Percentiles rank a stretch among this genome's conserved stretches.
These are phyloP conservation scores for Epizoanthus scotinus DNA, from an alignment of 92 coral and sea anemone genomes.

Conservation along the genomic window DNA sequence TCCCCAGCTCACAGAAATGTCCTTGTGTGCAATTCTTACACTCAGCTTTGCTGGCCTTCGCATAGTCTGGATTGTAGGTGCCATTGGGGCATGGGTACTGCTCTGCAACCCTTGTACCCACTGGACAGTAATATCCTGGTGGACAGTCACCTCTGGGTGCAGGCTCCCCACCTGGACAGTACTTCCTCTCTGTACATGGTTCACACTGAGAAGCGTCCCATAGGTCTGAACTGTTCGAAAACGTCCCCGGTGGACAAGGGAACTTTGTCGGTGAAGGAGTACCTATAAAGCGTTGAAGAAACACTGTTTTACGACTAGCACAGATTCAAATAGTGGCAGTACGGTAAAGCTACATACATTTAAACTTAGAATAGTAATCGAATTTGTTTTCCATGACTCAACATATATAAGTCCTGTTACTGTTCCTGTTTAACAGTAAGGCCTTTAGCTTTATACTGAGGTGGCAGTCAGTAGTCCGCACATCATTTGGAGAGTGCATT, in stretches of 20 bases:
- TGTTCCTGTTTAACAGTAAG: no score
- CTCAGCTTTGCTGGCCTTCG: conserved; percentile 64
- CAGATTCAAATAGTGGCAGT: not conserved
- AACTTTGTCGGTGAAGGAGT: conserved; percentile 96
- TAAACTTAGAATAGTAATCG: no score
- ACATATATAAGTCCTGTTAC: no score
- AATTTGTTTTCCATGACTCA: no score
- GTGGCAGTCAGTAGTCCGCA: no score
- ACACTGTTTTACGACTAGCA: not conserved
- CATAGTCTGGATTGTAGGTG: conserved; percentile 88
- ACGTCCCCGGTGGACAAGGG: conserved; percentile 97
- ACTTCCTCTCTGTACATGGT: conserved; percentile 78
- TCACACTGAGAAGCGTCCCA: conserved; percentile 92
- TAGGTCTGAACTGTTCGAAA: conserved; percentile 85
- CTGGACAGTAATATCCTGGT: conserved; percentile 93
- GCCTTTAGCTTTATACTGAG: no score
- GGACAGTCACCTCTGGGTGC: conserved; percentile 91
- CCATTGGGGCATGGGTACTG: conserved; percentile 95
- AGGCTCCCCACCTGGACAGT: conserved; percentile 98
- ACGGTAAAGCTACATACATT: not conserved
- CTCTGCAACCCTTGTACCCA: conserved; percentile 84
- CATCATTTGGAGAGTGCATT: no score
- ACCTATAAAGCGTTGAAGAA: conserved; percentile 48
- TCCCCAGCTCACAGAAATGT: conserved; percentile 94
- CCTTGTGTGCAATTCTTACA: conserved; percentile 91